Evolutionary conservation across 2,888 invertebrate species (phyloP).

Genomic region (Agrenia bidenticulata): DNA sequence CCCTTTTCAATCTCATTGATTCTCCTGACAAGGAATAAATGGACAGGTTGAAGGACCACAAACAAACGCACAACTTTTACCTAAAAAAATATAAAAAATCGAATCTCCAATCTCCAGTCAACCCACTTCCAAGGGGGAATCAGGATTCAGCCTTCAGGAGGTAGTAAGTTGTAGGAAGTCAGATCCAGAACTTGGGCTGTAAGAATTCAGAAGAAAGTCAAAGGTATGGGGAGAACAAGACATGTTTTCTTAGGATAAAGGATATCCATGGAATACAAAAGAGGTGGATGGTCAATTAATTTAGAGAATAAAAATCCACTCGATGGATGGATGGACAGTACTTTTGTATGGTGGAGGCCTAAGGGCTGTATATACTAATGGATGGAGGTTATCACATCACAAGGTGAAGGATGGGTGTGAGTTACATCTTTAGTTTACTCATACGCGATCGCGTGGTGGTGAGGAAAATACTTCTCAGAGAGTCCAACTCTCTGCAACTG

Average conservation of each 20-base stretch:
- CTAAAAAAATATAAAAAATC: background rate
- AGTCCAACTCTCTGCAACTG: too few relatives aligned
- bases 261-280: constrained; percentile 8
- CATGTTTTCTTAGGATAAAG: background rate
- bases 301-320: constrained; percentile 10
- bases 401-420: background rate
- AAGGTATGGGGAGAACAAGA: background rate
- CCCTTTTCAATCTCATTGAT: background rate
- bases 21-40: background rate
- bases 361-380: background rate
- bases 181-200: background rate
- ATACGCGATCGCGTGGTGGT: too few relatives aligned
- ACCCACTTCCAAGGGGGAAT: background rate
- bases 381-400: background rate
- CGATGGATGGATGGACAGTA: background rate
- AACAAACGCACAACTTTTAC: constrained; percentile 10
- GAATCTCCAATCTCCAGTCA: background rate
- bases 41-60: constrained; percentile 12
- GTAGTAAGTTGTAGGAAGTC: background rate
- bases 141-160: background rate
- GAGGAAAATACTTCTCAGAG: too few relatives aligned
- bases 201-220: background rate
- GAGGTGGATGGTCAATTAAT: constrained; percentile 13
- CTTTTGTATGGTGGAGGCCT: background rate
- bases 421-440: background rate